Evolutionary conservation across 2,888 invertebrate genomes (phyloP).

Genomic region (Scaptomyza parva): DNA sequence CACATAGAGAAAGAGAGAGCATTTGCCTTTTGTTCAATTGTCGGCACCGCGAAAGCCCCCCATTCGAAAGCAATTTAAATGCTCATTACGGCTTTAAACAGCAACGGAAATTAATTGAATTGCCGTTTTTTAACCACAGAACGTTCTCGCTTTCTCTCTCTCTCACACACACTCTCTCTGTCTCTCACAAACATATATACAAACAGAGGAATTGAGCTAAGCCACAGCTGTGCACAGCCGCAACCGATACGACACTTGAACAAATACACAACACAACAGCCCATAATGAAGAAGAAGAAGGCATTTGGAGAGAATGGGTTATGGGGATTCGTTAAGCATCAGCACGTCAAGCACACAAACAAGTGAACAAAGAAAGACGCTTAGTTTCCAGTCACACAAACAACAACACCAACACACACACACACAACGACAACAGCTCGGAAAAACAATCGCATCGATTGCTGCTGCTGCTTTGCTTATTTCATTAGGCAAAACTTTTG

Average conservation of each 20-base stretch:
- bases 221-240: constrained; percentile 67
- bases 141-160: constrained; percentile 19
- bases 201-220: constrained; percentile 51
- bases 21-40: constrained; percentile 69
- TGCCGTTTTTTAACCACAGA: constrained; percentile 72
- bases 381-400: constrained; percentile 54
- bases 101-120: constrained; percentile 78
- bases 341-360: constrained; percentile 16
- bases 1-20: neutral
- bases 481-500: constrained; percentile 73
- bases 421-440: constrained; percentile 36
- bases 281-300: constrained; percentile 28
- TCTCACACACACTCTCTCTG: constrained; percentile 27
- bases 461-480: constrained; percentile 59
- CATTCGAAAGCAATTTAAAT: constrained; percentile 75
- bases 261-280: constrained; percentile 67
- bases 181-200: constrained; percentile 12
- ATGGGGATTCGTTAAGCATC: constrained; percentile 3
- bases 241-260: constrained; percentile 76
- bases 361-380: constrained; percentile 36
- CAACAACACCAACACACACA: constrained; percentile 16
- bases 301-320: neutral
- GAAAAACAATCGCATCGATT: constrained; percentile 60
- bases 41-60: constrained; percentile 61
- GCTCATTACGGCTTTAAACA: constrained; percentile 76